Percentiles rank a stretch among this genome's conserved stretches.
Evolutionary conservation across 2,113 vertebrate species (phyloP).

Genomic region (Taurulus bubalis): DNA sequence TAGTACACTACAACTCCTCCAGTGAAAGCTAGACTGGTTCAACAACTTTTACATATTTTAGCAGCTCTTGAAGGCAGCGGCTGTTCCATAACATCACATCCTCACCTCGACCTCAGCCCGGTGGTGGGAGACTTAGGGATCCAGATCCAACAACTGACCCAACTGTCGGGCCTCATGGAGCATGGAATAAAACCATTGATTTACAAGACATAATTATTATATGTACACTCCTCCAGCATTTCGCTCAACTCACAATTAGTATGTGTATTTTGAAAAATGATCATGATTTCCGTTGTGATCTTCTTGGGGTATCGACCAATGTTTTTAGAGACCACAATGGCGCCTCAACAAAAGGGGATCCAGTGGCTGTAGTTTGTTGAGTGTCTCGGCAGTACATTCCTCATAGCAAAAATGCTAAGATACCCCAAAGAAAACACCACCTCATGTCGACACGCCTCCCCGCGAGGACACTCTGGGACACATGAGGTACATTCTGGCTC

Average conservation of each 20-base stretch:
- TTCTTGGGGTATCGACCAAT: constrained; percentile 1
- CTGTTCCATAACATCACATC: constrained; percentile 12
- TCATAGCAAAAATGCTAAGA: constrained; percentile 9
- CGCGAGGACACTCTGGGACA: constrained; percentile 56
- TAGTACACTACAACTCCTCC: constrained; percentile 21
- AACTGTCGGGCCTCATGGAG: constrained; percentile 23
- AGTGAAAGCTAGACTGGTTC: constrained; percentile 37
- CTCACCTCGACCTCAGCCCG: constrained; percentile 9
- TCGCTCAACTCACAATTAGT: constrained; percentile 50
- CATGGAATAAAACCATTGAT: constrained; percentile 51
- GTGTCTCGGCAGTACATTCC: constrained; percentile 56
- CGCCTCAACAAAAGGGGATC: constrained; percentile 28
- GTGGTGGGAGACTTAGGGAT: background rate
- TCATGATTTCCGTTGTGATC: constrained; percentile 2
- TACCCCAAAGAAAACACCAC: background rate
- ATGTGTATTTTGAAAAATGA: constrained; percentile 37
- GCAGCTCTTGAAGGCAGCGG: constrained; percentile 44
- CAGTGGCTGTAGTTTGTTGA: constrained; percentile 41
- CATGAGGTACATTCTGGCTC: constrained; percentile 70
- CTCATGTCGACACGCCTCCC: constrained; percentile 30
- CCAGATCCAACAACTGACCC: constrained; percentile 5
- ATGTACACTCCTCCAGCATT: constrained; percentile 57
- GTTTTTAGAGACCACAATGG: background rate
- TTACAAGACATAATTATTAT: constrained; percentile 55
- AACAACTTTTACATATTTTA: constrained; percentile 14